These are phyloP conservation scores for Diorhabda sublineata DNA, from an alignment of 1,140 invertebrate genomes.

Conservation along the genomic window DNA sequence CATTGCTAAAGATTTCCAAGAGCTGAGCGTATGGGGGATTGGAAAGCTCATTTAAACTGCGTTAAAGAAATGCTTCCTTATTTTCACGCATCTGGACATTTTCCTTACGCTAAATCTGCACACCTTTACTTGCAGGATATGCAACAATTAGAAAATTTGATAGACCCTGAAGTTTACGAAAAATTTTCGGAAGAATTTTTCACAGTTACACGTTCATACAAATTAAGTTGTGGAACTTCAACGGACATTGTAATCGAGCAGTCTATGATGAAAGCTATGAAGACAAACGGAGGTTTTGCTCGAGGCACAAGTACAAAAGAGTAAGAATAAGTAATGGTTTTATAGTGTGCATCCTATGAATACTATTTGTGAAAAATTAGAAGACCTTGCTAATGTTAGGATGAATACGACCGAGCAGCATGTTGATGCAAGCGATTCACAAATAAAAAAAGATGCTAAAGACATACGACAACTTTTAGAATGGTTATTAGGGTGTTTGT, in stretches of 20 bases:
- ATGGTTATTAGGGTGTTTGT: conserved; percentile 37
- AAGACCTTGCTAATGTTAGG: conserved; percentile 39
- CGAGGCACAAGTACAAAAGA: conserved; percentile 42
- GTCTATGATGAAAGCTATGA: conserved; percentile 46
- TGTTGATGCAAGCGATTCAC: conserved; percentile 42
- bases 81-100: conserved; percentile 37
- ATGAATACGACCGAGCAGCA: conserved; percentile 46
- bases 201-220: conserved; percentile 30
- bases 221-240: conserved; percentile 14
- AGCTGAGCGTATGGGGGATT: conserved; percentile 45
- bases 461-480: conserved; percentile 38
- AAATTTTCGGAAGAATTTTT: conserved; percentile 27
- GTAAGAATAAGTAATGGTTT: no score
- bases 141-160: conserved; percentile 32
- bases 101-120: conserved; percentile 28
- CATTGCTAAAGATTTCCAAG: conserved; percentile 38
- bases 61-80: conserved; percentile 41
- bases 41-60: conserved; percentile 43
- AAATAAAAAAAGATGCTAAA: conserved; percentile 42
- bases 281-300: conserved; percentile 41
- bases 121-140: conserved; percentile 47
- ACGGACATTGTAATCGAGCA: conserved; percentile 35
- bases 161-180: conserved; percentile 33
- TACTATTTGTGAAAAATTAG: conserved; percentile 33
- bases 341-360: conserved; percentile 13